Conservation (phyloP, 2,797 vertebrate species). For the Chromis chromis region DNA sequence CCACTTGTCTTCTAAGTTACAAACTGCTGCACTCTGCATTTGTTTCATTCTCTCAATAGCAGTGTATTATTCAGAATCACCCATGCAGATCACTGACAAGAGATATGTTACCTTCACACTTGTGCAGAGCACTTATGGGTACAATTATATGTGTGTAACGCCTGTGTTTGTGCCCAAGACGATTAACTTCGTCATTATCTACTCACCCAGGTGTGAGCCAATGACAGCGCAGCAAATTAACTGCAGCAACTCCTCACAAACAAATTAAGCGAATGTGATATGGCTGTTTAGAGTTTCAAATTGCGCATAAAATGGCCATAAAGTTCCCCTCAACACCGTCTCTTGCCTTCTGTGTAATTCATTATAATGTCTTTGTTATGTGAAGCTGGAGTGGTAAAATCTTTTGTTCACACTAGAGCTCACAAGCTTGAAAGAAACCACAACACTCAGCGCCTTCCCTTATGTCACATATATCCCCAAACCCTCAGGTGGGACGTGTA, state of each 20-base stretch:
- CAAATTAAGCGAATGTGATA: conserved; percentile 34
- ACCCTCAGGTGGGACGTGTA: conserved; percentile 86
- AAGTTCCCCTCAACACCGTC: conserved; percentile 15
- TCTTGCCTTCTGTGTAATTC: conserved; percentile 20
- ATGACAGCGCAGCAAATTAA: conserved; percentile 15
- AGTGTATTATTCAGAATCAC: conserved; percentile 16
- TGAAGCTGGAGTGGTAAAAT: background rate
- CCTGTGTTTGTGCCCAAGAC: conserved; percentile 6
- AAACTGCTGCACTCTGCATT: conserved; percentile 4
- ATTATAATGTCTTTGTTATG: conserved; percentile 8
- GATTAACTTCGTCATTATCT: conserved; percentile 32
- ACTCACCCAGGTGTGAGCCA: conserved; percentile 26
- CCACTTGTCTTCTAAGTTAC: conserved; percentile 28
- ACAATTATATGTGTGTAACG: conserved; percentile 4
- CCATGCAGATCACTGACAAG: conserved; percentile 11
- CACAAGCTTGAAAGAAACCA: background rate
- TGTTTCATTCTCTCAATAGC: conserved; percentile 1
- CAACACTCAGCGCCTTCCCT: background rate
- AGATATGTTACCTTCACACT: background rate
- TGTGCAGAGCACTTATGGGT: conserved; percentile 1
- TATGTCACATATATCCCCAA: conserved; percentile 12
- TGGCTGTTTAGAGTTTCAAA: conserved; percentile 25
- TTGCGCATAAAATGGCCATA: conserved; percentile 24
- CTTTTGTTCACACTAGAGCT: background rate
- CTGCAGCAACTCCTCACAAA: conserved; percentile 10